Base-by-base conservation (phyloP, 30 jellyfish, hydroid and myxozoan genomes). In the Catostylus mosaicus region DNA sequence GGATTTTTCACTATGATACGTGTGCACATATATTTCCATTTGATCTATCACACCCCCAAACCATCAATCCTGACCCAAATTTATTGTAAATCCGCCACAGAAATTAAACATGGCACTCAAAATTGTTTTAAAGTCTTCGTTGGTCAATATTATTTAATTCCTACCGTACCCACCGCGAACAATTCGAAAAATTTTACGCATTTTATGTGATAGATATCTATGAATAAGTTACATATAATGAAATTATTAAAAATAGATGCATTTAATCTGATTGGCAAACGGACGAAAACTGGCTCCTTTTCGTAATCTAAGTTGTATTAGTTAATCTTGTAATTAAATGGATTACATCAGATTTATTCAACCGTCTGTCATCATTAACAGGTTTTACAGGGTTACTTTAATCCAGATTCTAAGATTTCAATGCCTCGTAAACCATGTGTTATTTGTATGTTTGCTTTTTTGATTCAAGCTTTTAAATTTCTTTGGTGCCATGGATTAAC, bases 401-500 rank as follows among this genome's bases (percentile, higher is more conserved):
- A 77, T 77, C 88, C 59, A 69, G 88, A 77, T 77, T 60, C 79
- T 27, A 23, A 32, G 65, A 8, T 77, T 57, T 60, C 63, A 43
- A 57, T 56, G 30, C 34, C 18, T 52, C 75, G 32, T 35, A 77
- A 18, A 78, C 62, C 88, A 63, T 77, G 79, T 77, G 78, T 38
- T 77, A 63, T 77, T 61, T 77, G 52, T 72, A 56, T 77, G 88
- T 77, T 61, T 77, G 75, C 88, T 59, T 77, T 77, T 12, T 36
- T 77, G 88, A 60, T 77, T 77, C 79, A 77, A 35, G 32, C 67
- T 57, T 38, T 29, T 24, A 26, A 30, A 46, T 14, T 32, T 43
- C 40, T 31, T 61, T 56, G 88, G 88, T 56, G 88, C 88, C 88
- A 61, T 24, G 40, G 78, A 77, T 77, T 77, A 60, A 26, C 56